Evolutionary conservation across 2,113 vertebrate species (phyloP).

Genomic region (Puma concolor): DNA sequence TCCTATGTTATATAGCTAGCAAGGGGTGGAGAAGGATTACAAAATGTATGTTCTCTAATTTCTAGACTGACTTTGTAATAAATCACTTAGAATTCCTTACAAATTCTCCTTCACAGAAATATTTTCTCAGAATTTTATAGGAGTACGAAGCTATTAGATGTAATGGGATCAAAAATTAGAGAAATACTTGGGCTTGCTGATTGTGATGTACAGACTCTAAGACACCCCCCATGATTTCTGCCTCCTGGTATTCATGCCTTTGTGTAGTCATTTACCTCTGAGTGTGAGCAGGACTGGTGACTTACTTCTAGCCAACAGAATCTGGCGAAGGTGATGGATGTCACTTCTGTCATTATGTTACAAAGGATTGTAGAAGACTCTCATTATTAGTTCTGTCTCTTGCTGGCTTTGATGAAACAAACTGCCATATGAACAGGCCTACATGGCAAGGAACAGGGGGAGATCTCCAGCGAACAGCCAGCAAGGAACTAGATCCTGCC

Average conservation of each 20-base stretch:
- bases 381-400: neutral
- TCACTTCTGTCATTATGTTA: neutral
- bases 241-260: neutral
- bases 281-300: neutral
- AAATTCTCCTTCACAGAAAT: slow-evolving; percentile 12
- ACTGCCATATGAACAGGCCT: neutral
- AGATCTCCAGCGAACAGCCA: neutral
- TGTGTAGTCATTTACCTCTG: neutral
- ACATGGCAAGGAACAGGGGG: neutral
- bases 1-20: neutral
- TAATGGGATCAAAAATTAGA: neutral
- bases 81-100: slow-evolving; percentile 13
- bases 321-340: neutral
- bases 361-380: neutral
- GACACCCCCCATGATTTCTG: neutral
- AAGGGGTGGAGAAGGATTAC: neutral
- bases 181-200: neutral
- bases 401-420: neutral
- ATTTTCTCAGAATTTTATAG: neutral
- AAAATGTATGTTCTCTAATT: neutral
- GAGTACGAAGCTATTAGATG: neutral
- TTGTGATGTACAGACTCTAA: neutral
- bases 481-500: neutral
- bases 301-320: neutral
- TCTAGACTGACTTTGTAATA: neutral